These are phyloP conservation scores for Trichomalopsis sarcophagae DNA, from an alignment of 1,140 invertebrate genomes.

Conservation along the genomic window DNA sequence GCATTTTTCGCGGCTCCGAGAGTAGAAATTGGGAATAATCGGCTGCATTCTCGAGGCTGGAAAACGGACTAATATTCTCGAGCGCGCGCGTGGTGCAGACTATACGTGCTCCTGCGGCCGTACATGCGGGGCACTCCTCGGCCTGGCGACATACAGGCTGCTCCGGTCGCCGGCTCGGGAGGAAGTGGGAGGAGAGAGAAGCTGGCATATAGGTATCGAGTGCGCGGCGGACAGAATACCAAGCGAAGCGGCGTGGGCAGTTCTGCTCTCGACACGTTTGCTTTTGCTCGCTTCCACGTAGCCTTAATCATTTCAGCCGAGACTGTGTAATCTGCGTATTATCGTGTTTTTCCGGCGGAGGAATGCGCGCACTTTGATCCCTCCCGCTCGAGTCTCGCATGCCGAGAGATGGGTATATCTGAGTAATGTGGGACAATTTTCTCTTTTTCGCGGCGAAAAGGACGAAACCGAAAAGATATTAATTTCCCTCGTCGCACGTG, in stretches of 20 bases:
- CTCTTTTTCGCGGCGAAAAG: no score
- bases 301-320: background rate
- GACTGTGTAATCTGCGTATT: background rate
- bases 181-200: background rate
- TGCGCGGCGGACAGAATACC: conserved; percentile 23
- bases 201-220: background rate
- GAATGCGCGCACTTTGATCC: background rate
- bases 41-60: background rate
- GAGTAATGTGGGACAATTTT: no score
- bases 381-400: background rate
- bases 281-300: conserved; percentile 19
- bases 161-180: background rate
- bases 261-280: conserved; percentile 31
- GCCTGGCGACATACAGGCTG: conserved; percentile 40
- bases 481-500: no score
- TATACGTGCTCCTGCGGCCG: conserved; percentile 2
- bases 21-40: no score
- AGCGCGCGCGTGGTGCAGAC: background rate
- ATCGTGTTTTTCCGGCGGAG: background rate
- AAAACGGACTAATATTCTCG: background rate
- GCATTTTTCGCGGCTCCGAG: background rate
- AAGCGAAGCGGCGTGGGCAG: background rate
- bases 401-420: background rate
- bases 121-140: conserved; percentile 16
- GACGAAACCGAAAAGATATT: no score